Evolutionary conservation across 2,888 invertebrate species (phyloP), one percentile per base, ranked within the genome.

Genomic region (Pachliopta kotzebuea): DNA sequence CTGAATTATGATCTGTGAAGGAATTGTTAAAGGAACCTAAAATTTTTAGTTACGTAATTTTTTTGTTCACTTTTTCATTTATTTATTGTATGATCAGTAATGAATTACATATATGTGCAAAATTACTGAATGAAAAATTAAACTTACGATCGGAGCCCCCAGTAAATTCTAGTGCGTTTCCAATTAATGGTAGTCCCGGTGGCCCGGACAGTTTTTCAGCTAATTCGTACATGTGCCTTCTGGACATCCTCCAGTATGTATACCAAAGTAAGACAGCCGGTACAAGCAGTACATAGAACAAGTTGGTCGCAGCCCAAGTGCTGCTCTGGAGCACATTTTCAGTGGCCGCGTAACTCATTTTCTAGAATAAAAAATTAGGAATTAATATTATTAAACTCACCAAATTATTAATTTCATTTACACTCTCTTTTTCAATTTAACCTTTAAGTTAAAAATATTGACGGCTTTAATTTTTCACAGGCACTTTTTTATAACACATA

Each of bases 161-260:
- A 4, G 94, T 83, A 65, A 96, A 94, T 69, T 96, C 95, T 50
- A 95, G 84, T 1, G 96, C 94, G 75, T 95, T 96, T 71, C 97
- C 97, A 54, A 97, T 74, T 0, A 97, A 67, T 0, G 97, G 96
- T 42, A 93, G 85, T 49, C 96, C 96, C 3, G 86, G 76, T 0
- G 96, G 96, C 71, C 97, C 97, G 0, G 95, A 94, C 54, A 97
- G 79, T 74, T 94, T 94, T 0, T 93, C 94, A 1, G 95, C 96
- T 61, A 96, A 86, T 76, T 95, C 94, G 68, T 95, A 90, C 78
- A 96, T 74, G 76, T 94, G 94, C 50, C 94, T 92, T n/a, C 96
- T 92, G 14, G 96, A 96, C 74, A 96, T 86, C 57, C 94, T 93
- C 94, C 95, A 96, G 85, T 96, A 96, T 31, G 94, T 88, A 78